Percentiles rank a stretch among this genome's conserved stretches.
phyloP scores from a whole-genome alignment of 2,113 vertebrate genomes.

The Notiomystis cincta region DNA sequence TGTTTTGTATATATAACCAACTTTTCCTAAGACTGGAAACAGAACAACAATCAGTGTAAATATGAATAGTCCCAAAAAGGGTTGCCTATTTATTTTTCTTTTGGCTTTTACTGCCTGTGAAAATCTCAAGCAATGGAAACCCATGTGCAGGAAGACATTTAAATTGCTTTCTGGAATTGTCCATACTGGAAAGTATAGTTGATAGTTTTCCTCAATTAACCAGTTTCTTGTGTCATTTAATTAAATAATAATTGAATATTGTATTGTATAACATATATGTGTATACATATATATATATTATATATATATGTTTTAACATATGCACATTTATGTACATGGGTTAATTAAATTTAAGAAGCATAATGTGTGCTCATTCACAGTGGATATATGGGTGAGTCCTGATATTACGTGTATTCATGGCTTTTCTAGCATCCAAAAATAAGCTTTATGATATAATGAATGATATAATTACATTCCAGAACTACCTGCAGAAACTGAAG shows the following conservation, averaged over 20 bases:
- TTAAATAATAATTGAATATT: neutral
- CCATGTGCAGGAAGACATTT: neutral
- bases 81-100: neutral
- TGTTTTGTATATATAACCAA: neutral
- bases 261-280: neutral
- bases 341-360: neutral
- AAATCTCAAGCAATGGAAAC: neutral
- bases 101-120: neutral
- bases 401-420: neutral
- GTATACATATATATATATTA: too few species aligned
- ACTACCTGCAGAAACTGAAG: neutral
- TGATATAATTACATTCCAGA: neutral
- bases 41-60: neutral
- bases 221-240: neutral
- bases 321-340: neutral
- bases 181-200: neutral
- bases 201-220: neutral
- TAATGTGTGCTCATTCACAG: neutral
- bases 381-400: neutral
- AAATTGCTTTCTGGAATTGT: neutral
- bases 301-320: neutral
- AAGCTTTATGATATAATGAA: neutral
- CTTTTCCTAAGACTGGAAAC: neutral
- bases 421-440: neutral
- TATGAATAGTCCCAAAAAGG: neutral